phyloP scores from a whole-genome alignment of 2,888 invertebrate species.

The Phyllotreta cruciferae region DNA sequence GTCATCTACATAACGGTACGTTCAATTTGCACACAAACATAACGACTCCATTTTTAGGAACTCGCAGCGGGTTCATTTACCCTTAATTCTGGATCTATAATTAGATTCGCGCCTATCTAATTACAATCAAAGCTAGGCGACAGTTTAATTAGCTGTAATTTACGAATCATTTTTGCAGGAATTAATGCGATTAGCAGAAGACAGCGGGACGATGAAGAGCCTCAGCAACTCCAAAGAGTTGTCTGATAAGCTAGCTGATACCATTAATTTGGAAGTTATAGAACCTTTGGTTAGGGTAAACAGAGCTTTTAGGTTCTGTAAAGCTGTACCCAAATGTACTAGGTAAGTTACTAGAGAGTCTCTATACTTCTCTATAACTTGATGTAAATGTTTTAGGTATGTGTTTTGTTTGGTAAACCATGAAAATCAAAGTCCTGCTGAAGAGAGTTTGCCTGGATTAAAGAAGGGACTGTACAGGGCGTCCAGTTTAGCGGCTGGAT shows the following conservation, averaged over 20 bases:
- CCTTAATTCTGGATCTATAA: too few relatives aligned
- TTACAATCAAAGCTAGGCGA: too few relatives aligned
- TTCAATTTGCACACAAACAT: neutral
- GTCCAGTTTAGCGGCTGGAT: constrained; percentile 78
- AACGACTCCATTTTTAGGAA: too few relatives aligned
- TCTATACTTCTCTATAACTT: neutral
- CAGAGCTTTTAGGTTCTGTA: constrained; percentile 78
- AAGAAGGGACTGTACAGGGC: constrained; percentile 76
- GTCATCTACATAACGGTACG: constrained; percentile 72
- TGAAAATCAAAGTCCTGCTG: constrained; percentile 64
- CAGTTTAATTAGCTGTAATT: neutral
- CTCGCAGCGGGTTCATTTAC: too few relatives aligned
- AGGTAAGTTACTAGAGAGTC: constrained; percentile 54
- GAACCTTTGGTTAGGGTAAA: constrained; percentile 84
- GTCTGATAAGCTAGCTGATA: constrained; percentile 78
- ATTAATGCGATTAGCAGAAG: constrained; percentile 73
- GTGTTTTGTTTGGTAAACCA: constrained; percentile 81
- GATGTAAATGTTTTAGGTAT: constrained; percentile 59
- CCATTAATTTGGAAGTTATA: constrained; percentile 82
- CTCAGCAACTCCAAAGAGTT: constrained; percentile 73
- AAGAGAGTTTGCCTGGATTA: constrained; percentile 68
- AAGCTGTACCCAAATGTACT: constrained; percentile 74
- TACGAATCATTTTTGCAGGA: constrained; percentile 63
- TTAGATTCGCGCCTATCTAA: too few relatives aligned
- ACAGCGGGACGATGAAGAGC: constrained; percentile 66